phyloP scores from a whole-genome alignment of 1,140 invertebrate species.

The Himalopsyche phryganea region DNA sequence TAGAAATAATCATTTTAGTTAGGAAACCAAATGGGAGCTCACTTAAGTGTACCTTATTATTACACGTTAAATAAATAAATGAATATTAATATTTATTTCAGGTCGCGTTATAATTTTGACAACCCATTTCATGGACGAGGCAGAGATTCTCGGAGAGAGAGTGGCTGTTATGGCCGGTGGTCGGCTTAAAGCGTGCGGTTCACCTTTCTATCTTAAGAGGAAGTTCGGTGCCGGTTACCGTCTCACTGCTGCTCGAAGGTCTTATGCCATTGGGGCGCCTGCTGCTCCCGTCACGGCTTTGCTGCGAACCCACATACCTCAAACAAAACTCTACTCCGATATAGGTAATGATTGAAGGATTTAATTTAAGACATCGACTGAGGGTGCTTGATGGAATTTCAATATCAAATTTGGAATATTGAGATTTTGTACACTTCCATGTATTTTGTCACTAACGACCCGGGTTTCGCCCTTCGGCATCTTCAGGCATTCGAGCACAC shows the following conservation, averaged over 20 bases:
- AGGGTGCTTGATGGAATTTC: too few species aligned
- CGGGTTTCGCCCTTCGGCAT: too few species aligned
- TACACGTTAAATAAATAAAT: too few species aligned
- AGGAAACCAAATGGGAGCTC: too few species aligned
- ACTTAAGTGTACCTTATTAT: too few species aligned
- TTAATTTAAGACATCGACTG: too few species aligned
- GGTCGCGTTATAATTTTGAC: slow-evolving; percentile 79
- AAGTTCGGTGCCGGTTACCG: slow-evolving; percentile 28
- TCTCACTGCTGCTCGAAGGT: slow-evolving; percentile 15
- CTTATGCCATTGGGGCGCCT: slow-evolving; percentile 3
- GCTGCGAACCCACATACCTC: slow-evolving; percentile 13
- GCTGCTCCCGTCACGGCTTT: slow-evolving; percentile 21
- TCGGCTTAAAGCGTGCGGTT: slow-evolving; percentile 76
- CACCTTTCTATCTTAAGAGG: slow-evolving; percentile 82
- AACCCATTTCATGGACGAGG: slow-evolving; percentile 99
- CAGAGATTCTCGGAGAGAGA: slow-evolving; percentile 89
- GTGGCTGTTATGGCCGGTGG: slow-evolving; percentile 88
- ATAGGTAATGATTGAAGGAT: slow-evolving; percentile 21
- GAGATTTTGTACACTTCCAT: too few species aligned
- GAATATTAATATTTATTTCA: too few species aligned
- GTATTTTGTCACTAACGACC: too few species aligned
- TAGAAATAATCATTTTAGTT: too few species aligned
- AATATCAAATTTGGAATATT: too few species aligned
- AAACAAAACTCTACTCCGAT: slow-evolving; percentile 25
- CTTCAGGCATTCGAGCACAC: too few species aligned